Evolutionary conservation across 2,113 vertebrate species (phyloP).

Genomic region (Peromyscus maniculatus): DNA sequence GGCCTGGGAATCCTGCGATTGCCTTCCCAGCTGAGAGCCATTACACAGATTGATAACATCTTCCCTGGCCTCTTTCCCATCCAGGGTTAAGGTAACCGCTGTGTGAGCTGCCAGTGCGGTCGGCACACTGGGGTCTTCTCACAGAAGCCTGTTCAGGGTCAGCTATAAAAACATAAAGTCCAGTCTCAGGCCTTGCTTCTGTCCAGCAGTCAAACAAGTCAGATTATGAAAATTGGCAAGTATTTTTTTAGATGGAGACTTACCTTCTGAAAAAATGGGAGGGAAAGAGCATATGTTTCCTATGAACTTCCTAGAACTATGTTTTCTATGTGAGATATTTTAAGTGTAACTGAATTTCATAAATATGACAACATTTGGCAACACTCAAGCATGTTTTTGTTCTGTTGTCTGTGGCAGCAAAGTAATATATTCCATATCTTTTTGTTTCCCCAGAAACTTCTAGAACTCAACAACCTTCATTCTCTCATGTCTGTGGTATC

Average conservation of each 20-base stretch:
- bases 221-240: constrained; percentile 1
- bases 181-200: neutral
- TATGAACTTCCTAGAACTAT: constrained; percentile 66
- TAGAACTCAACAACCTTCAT: constrained; percentile 97
- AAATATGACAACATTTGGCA: constrained; percentile 63
- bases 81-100: neutral
- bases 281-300: constrained; percentile 66
- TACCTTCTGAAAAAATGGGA: constrained; percentile 12
- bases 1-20: neutral
- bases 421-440: constrained; percentile 76
- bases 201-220: constrained; percentile 15
- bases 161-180: constrained; percentile 34
- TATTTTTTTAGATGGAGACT: constrained; percentile 3
- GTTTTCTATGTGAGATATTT: constrained; percentile 78
- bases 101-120: neutral
- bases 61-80: neutral
- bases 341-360: constrained; percentile 76
- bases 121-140: neutral
- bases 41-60: neutral
- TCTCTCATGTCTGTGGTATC: constrained; percentile 98
- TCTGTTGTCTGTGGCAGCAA: constrained; percentile 72
- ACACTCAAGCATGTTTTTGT: constrained; percentile 66
- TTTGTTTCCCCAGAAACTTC: constrained; percentile 91
- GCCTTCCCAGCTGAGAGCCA: neutral
- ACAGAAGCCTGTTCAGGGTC: neutral